Conservation (phyloP, 2,797 vertebrate species). For the Muscicapa comitata region DNA sequence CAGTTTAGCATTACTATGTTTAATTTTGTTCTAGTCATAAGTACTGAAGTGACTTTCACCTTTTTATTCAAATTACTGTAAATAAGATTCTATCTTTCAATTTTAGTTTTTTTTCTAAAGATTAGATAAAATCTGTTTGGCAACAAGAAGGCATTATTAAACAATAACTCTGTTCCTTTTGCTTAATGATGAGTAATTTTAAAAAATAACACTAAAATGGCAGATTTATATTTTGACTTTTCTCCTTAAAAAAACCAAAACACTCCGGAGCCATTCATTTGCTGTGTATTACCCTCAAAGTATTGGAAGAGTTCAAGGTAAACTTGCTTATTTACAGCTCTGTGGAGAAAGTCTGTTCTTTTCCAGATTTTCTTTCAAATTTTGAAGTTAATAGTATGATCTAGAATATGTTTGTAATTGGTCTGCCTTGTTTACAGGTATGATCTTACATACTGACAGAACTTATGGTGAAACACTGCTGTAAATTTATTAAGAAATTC, state of each 20-base stretch:
- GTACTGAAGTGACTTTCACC: neutral
- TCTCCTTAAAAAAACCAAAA: neutral
- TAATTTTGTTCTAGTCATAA: neutral
- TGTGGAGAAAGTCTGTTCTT: neutral
- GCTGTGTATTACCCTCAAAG: neutral
- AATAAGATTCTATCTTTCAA: neutral
- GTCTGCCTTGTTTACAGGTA: neutral
- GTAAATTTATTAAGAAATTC: neutral
- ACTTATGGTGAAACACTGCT: neutral
- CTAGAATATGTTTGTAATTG: neutral
- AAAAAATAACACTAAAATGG: neutral
- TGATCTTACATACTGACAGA: neutral
- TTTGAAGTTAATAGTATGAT: neutral
- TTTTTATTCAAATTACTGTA: neutral
- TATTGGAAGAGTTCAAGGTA: neutral
- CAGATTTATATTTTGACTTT: neutral
- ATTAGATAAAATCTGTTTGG: neutral
- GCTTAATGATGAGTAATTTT: neutral
- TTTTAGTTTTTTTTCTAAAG: neutral
- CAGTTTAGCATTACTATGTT: neutral
- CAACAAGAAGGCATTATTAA: neutral
- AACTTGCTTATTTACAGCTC: neutral
- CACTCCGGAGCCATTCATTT: fast-evolving
- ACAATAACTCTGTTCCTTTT: neutral
- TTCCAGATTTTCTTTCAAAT: neutral